These are phyloP conservation scores for Gymnodraco acuticeps DNA, from an alignment of 2,797 vertebrate genomes.

Conservation along the genomic window DNA sequence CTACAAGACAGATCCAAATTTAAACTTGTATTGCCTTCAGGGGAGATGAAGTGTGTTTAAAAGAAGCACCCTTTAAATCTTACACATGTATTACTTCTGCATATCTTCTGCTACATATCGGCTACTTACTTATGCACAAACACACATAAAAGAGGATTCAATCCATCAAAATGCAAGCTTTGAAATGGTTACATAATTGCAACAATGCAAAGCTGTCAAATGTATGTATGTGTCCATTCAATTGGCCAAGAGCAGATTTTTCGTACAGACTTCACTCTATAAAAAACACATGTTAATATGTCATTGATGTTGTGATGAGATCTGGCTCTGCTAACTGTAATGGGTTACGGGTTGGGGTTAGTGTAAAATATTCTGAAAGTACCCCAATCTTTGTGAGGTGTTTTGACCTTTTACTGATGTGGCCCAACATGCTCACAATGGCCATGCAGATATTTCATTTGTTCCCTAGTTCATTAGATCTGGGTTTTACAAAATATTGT, in stretches of 20 bases:
- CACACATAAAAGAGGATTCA: not conserved
- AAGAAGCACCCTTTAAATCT: not conserved
- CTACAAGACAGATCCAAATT: constrained; percentile 2
- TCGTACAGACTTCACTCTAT: not conserved
- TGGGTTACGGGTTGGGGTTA: not conserved
- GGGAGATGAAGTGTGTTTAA: constrained; percentile 5
- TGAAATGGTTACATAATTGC: not conserved
- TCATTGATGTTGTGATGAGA: not conserved
- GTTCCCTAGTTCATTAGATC: too few relatives aligned
- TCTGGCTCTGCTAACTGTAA: not conserved
- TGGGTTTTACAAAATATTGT: too few relatives aligned
- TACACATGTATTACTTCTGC: not conserved
- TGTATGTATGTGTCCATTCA: too few relatives aligned
- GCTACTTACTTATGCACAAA: not conserved
- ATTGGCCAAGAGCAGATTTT: too few relatives aligned
- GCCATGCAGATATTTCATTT: too few relatives aligned
- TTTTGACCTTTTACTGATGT: too few relatives aligned
- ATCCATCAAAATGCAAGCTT: not conserved
- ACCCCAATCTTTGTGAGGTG: too few relatives aligned
- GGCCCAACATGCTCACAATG: too few relatives aligned
- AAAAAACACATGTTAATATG: not conserved
- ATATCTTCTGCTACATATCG: not conserved
- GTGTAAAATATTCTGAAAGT: too few relatives aligned
- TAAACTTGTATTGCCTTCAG: not conserved
- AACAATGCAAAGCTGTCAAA: not conserved